Evolutionary conservation across 2,797 vertebrate genomes (phyloP).

Genomic region (Tapirus indicus): DNA sequence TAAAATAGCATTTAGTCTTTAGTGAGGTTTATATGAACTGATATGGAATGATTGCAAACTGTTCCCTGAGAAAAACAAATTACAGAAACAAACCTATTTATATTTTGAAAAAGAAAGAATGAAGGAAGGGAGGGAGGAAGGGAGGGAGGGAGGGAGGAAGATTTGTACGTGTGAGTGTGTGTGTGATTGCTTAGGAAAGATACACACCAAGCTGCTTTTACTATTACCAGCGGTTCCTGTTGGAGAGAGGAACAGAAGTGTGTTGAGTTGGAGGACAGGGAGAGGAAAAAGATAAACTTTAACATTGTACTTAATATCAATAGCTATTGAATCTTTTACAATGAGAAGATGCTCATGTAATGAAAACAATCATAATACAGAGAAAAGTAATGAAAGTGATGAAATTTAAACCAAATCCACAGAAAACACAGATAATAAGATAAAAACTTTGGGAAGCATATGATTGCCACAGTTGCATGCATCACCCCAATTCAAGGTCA

Average conservation of each 20-base stretch:
- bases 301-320: background rate
- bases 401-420: background rate
- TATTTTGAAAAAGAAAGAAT: background rate
- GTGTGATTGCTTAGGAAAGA: background rate
- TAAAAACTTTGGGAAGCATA: background rate
- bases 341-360: background rate
- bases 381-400: background rate
- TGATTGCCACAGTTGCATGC: background rate
- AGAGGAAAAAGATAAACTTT: background rate
- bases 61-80: background rate
- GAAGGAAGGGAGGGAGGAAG: accelerated
- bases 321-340: background rate
- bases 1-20: background rate
- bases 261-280: background rate
- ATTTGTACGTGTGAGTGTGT: background rate
- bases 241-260: background rate
- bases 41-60: background rate
- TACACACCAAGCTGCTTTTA: background rate
- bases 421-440: background rate
- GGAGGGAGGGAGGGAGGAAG: background rate
- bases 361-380: background rate
- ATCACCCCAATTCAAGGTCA: too few species aligned
- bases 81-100: background rate
- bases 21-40: background rate
- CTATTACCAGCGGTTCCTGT: background rate